Base-by-base conservation (phyloP, 35 echinoderm and acorn worm genomes). In the Ptychodera flava region DNA sequence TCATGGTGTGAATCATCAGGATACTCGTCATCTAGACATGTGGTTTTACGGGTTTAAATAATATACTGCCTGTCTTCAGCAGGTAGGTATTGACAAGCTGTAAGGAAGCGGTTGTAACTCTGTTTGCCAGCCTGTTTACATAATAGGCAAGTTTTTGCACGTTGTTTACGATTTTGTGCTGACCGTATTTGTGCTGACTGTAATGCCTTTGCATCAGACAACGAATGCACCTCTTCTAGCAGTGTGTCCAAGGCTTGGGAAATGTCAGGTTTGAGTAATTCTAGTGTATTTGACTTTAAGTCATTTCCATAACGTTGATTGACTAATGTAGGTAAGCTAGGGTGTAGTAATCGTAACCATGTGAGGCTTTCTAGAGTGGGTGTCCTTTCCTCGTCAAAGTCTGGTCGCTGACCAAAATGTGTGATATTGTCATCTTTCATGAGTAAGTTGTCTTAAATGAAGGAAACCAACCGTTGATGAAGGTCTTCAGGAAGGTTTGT, bases 281-380 rank as follows among this genome's bases (percentile, higher is more conserved):
- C 89, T 15, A 91, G 89, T 36, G 89, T 87, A 31, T 78, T 35
- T 16, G 78, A 82, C 2, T 85, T 35, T 15, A 91, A 33, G 29
- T 91, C 85, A 28, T 78, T 36, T 16, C 78, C 85, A 32, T 88
- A 91, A 36, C 85, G 85, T 37, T 91, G 85, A 28, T 88, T 91
- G 16, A 88, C 78, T 29, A 88, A 37, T 6, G 34, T n/a, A 16
- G 85, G 85, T 0, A 82, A 80, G 15, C 83, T 38, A 33, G 78
- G 79, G 34, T 91, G 16, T 35, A 88, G 37, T 15, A 82, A 64
- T 22, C 12, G 22, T 88, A n/a, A n/a, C n/a, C n/a, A n/a, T n/a
- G n/a, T n/a, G n/a, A n/a, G n/a, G n/a, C n/a, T n/a, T n/a, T n/a
- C n/a, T n/a, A n/a, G n/a, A n/a, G n/a, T n/a, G n/a, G n/a, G n/a